Evolutionary conservation across 2,113 vertebrate species (phyloP).

Genomic region (Centropus unirufus): DNA sequence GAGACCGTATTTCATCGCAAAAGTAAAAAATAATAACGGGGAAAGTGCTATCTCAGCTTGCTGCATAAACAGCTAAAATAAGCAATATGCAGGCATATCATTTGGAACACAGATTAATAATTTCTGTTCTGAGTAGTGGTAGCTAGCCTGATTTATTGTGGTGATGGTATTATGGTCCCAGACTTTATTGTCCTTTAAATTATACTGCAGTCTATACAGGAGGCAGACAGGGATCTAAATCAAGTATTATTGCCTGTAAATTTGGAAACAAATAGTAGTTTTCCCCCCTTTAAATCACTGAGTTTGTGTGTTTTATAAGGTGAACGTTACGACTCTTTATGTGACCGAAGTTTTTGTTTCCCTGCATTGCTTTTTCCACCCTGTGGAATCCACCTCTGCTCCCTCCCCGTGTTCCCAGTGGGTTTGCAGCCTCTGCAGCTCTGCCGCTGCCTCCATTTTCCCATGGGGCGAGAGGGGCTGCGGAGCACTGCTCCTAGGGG

Average conservation of each 20-base stretch:
- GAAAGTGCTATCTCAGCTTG: slow-evolving; percentile 74
- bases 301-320: slow-evolving; percentile 67
- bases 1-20: slow-evolving; percentile 52
- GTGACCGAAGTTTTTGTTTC: not conserved
- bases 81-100: slow-evolving; percentile 61
- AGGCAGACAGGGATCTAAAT: slow-evolving; percentile 77
- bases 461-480: rapidly evolving
- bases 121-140: slow-evolving; percentile 67
- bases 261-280: slow-evolving; percentile 81
- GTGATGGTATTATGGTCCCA: slow-evolving; percentile 66
- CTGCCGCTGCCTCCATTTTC: not conserved
- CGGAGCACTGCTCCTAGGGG: not conserved
- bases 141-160: slow-evolving; percentile 72
- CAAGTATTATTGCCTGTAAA: slow-evolving; percentile 80
- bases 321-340: slow-evolving; percentile 30
- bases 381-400: rapidly evolving
- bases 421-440: not conserved
- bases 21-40: slow-evolving; percentile 53
- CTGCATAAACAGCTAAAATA: slow-evolving; percentile 68
- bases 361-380: not conserved
- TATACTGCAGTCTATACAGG: slow-evolving; percentile 76
- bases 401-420: rapidly evolving
- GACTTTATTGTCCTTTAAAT: slow-evolving; percentile 84
- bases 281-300: slow-evolving; percentile 71
- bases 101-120: slow-evolving; percentile 77